Evolutionary conservation across 2,113 vertebrate genomes (phyloP).

Genomic region (Gallinago media): DNA sequence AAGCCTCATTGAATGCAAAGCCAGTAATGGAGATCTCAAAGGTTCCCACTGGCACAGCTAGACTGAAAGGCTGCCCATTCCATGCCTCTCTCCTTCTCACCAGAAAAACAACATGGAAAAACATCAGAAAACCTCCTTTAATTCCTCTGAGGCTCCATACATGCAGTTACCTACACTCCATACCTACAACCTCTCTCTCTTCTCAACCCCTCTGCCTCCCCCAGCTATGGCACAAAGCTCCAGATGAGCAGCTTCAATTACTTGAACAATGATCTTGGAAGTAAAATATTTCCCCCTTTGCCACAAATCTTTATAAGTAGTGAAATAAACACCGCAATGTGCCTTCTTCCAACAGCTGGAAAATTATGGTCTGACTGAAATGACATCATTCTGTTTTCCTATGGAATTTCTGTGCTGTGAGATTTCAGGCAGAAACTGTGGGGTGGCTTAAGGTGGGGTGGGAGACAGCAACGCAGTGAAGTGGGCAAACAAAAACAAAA

Average conservation of each 20-base stretch:
- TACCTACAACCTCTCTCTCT: accelerated
- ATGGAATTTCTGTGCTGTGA: conserved; percentile 30
- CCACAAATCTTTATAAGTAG: conserved; percentile 67
- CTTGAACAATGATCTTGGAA: conserved; percentile 65
- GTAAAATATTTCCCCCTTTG: conserved; percentile 54
- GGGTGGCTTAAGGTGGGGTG: not conserved
- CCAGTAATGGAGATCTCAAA: not conserved
- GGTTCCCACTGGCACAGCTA: not conserved
- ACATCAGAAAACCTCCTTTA: not conserved
- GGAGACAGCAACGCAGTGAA: not conserved
- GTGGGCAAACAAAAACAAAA: not conserved
- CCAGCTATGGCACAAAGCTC: not conserved
- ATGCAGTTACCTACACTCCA: not conserved
- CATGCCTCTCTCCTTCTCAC: not conserved
- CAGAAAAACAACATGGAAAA: not conserved
- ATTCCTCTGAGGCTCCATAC: not conserved
- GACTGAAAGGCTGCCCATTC: not conserved
- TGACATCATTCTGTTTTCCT: conserved; percentile 59
- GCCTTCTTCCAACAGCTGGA: conserved; percentile 67
- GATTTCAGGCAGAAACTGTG: not conserved
- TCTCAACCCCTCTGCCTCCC: not conserved
- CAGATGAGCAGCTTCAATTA: conserved; percentile 43
- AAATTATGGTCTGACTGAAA: conserved; percentile 66
- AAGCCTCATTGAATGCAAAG: not conserved
- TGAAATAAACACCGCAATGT: conserved; percentile 58